A percentile compares a stretch with the other conserved stretches of the same genome.
These are phyloP conservation scores for Melanophora roralis DNA, from an alignment of 2,888 invertebrate species.

Conservation along the genomic window DNA sequence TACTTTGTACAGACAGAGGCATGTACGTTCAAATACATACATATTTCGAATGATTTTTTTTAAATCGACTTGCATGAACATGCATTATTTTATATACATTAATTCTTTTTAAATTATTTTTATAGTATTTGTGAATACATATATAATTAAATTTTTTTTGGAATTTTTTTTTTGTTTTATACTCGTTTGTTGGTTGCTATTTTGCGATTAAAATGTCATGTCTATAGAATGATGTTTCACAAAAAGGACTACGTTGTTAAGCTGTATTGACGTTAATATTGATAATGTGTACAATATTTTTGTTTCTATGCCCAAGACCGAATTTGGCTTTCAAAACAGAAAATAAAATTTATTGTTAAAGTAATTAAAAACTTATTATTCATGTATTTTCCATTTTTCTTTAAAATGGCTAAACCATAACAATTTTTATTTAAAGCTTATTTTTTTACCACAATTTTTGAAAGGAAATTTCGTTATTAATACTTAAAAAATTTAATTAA, in stretches of 20 bases:
- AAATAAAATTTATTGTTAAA: too few species aligned
- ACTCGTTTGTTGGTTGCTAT: not conserved
- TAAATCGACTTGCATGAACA: not conserved
- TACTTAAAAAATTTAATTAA: too few species aligned
- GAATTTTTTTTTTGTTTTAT: not conserved
- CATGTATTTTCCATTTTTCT: too few species aligned
- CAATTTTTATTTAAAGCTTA: too few species aligned
- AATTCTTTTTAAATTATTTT: not conserved
- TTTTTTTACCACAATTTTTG: too few species aligned
- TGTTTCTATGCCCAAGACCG: not conserved
- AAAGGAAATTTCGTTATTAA: too few species aligned
- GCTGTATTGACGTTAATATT: constrained; percentile 34
- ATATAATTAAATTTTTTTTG: constrained; percentile 25
- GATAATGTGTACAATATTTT: constrained; percentile 15
- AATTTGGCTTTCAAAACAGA: not conserved
- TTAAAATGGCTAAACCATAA: too few species aligned
- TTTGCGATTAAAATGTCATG: constrained; percentile 55
- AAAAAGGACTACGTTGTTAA: constrained; percentile 40
- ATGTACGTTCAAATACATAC: not conserved
- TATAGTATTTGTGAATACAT: constrained; percentile 27
- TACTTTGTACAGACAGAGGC: not conserved
- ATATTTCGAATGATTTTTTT: too few species aligned
- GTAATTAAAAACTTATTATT: not conserved
- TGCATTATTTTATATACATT: not conserved
- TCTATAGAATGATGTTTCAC: constrained; percentile 52